Evolutionary conservation across 2,113 vertebrate genomes (phyloP).

Genomic region (Diadophis punctatus): DNA sequence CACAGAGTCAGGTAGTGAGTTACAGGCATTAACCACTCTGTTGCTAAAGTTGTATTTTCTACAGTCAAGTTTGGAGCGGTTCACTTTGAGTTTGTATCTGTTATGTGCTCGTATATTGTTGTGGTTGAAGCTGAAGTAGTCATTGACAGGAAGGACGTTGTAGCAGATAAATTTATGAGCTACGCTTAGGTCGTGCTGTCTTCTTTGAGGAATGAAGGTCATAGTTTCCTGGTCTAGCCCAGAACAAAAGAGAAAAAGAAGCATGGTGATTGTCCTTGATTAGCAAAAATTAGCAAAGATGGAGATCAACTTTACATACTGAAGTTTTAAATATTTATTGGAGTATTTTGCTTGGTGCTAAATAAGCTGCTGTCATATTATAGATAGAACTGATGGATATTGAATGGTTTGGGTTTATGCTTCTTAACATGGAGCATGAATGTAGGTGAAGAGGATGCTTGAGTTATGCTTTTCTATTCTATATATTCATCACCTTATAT

Average conservation of each 20-base stretch:
- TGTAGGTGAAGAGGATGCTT: background rate
- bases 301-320: background rate
- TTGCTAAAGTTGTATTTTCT: no score
- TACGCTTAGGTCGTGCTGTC: no score
- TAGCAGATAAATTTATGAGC: no score
- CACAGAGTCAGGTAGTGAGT: no score
- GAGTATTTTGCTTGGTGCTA: background rate
- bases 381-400: background rate
- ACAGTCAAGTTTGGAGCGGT: no score
- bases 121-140: no score
- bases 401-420: background rate
- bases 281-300: background rate
- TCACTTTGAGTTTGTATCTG: no score
- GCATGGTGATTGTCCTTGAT: background rate
- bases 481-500: background rate
- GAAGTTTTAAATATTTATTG: background rate
- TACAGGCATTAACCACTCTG: no score
- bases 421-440: background rate
- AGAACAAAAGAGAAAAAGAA: background rate
- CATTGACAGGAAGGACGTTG: no score
- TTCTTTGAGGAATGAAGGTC: background rate
- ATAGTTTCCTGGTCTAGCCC: background rate
- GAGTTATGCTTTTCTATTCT: background rate
- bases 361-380: background rate
- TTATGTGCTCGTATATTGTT: no score